Base-by-base conservation (phyloP, 1,140 invertebrate species). In the Brachionus sp. region DNA sequence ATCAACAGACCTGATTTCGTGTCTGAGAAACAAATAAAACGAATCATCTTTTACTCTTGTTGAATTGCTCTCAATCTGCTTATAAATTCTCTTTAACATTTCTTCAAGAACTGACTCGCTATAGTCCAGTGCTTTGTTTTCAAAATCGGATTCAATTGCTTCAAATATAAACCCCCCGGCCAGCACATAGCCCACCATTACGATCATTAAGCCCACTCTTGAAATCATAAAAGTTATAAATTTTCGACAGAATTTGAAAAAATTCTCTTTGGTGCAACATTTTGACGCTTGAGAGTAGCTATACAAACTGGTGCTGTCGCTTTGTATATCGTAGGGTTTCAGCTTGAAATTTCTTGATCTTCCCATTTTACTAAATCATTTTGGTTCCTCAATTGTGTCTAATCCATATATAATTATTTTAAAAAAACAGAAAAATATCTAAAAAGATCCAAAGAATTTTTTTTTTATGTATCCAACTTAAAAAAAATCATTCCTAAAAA, bases 151-250 rank as follows among this genome's bases (percentile, higher is more conserved):
- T 29, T 84, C 83, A 16, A 84, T 57, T 23, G 39, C 35, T 77
- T 77, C 46, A 84, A 84, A 84, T 77, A 84, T 57, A 3, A 64
- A 13, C 0, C 83, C 83, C n/a, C 83, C 83, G 44, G 57, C 35
- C 9, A 77, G 33, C 10, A 84, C 53, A 68, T 84, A 84, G 13
- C 46, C 70, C 5, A 77, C 16, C 73, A 84, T 77, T 16, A 84
- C 29, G n/a, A 77, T 57, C 53, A 50, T 46, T 33, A 84, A 23
- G 29, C 70, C 83, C 37, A 84, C 57, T n/a, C 83, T 73, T 35
- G 83, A 84, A 12, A 84, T 53, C 19, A 77, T 39, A 66, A 84
- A 84, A 7, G 70, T 46, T 10, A 57, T 62, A 77, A 62, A 84
- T 77, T 77, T 77, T 66, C 42, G 46, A 16, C 66, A 83, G 73